Percentiles rank a stretch among this genome's conserved stretches.
Conservation (phyloP, 2,113 vertebrate species). For the Ophthalmolycus amberensis region DNA sequence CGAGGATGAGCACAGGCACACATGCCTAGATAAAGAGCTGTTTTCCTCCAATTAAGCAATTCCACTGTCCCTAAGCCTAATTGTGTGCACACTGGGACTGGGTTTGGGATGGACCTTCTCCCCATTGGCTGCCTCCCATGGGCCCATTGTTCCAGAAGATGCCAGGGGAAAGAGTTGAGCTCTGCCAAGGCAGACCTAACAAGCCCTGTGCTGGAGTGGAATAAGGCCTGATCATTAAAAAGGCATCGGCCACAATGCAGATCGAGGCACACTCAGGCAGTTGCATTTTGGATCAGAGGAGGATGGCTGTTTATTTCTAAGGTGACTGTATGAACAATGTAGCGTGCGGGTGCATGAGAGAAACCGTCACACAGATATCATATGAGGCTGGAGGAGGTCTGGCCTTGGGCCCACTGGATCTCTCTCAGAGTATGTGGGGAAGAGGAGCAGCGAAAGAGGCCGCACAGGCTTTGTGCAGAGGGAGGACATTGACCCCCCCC, state of each 20-base stretch:
- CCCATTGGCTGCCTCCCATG: constrained; percentile 77
- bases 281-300: constrained; percentile 21
- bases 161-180: constrained; percentile 67
- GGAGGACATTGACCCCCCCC: constrained; percentile 59
- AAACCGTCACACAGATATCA: constrained; percentile 46
- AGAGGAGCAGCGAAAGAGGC: constrained; percentile 55
- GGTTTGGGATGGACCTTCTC: constrained; percentile 72
- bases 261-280: constrained; percentile 52
- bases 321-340: constrained; percentile 32
- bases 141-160: constrained; percentile 78
- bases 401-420: constrained; percentile 55
- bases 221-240: constrained; percentile 78
- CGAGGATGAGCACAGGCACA: constrained; percentile 62
- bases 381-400: constrained; percentile 47
- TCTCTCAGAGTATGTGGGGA: constrained; percentile 56
- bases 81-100: constrained; percentile 77
- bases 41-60: constrained; percentile 85
- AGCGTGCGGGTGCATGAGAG: constrained; percentile 7
- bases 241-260: constrained; percentile 63
- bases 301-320: constrained; percentile 41
- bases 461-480: constrained; percentile 36
- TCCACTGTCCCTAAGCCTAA: constrained; percentile 77
- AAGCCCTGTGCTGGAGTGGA: constrained; percentile 64
- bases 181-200: constrained; percentile 78
- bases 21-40: constrained; percentile 72